A percentile compares a stretch with the other conserved stretches of the same genome.
These are phyloP conservation scores for Gallinago stenura DNA, from an alignment of 2,797 vertebrate genomes.

Conservation along the genomic window DNA sequence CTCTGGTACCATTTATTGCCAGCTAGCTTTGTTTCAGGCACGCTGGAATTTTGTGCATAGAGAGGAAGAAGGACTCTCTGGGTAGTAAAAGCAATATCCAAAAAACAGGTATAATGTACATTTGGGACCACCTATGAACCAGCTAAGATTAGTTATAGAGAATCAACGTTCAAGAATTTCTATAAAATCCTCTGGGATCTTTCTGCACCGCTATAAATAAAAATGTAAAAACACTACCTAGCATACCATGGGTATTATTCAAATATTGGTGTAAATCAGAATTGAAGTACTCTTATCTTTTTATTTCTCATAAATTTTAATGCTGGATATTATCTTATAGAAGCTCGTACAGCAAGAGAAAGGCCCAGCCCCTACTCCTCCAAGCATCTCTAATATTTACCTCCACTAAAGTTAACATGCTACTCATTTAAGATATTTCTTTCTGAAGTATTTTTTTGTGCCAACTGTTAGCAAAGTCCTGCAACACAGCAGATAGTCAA, in stretches of 20 bases:
- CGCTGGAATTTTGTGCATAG: neutral
- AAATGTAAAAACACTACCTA: neutral
- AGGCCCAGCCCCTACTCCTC: neutral
- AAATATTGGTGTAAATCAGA: neutral
- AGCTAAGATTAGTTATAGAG: neutral
- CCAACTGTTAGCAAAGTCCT: neutral
- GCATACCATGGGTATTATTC: neutral
- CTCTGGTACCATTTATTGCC: neutral
- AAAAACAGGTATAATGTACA: neutral
- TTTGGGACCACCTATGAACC: neutral
- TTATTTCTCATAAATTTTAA: neutral
- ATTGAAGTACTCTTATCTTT: neutral
- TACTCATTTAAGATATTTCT: neutral
- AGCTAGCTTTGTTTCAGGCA: neutral
- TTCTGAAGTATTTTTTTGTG: neutral
- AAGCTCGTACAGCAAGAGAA: neutral
- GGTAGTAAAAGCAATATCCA: neutral
- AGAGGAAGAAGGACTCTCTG: neutral
- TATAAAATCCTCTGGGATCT: neutral
- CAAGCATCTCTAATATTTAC: neutral
- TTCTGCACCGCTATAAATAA: neutral
- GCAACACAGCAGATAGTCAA: neutral
- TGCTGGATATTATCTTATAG: neutral
- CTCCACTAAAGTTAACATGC: neutral
- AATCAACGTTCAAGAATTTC: neutral